These are phyloP conservation scores for Serilophus lunatus DNA, from an alignment of 2,113 vertebrate species.

Conservation along the genomic window DNA sequence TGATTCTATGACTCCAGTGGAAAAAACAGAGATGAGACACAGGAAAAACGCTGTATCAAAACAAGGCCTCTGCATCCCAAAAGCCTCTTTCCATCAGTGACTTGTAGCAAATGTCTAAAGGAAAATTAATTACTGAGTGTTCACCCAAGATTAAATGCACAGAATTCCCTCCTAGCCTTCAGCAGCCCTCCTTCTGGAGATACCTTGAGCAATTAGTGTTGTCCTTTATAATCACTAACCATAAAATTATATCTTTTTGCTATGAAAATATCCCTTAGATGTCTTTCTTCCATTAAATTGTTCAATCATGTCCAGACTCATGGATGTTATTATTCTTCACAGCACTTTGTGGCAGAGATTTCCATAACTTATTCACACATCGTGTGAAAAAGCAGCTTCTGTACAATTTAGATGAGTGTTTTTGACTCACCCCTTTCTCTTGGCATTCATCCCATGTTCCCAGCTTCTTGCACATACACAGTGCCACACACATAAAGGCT, in stretches of 20 bases:
- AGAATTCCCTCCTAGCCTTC: background rate
- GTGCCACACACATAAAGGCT: background rate
- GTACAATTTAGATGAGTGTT: background rate
- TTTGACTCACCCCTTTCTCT: background rate
- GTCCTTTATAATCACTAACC: background rate
- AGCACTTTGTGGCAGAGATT: background rate
- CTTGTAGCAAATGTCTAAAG: background rate
- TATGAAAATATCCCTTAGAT: background rate
- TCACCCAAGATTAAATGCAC: background rate
- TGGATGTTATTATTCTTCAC: fast-evolving
- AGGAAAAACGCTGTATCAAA: background rate
- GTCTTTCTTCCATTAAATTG: background rate
- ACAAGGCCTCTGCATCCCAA: background rate
- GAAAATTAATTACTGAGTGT: background rate
- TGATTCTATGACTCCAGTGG: background rate
- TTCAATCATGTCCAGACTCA: background rate
- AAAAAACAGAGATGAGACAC: background rate
- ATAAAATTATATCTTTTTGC: background rate
- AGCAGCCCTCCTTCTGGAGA: background rate
- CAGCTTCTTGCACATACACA: background rate
- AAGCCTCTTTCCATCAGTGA: background rate
- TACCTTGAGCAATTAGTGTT: background rate
- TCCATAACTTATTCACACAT: background rate
- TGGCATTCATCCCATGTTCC: fast-evolving
- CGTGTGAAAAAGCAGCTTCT: background rate